A percentile compares a stretch with the other conserved stretches of the same genome.
phyloP scores from a whole-genome alignment of 2,888 invertebrate species.

The Ornithoptera alexandrae region DNA sequence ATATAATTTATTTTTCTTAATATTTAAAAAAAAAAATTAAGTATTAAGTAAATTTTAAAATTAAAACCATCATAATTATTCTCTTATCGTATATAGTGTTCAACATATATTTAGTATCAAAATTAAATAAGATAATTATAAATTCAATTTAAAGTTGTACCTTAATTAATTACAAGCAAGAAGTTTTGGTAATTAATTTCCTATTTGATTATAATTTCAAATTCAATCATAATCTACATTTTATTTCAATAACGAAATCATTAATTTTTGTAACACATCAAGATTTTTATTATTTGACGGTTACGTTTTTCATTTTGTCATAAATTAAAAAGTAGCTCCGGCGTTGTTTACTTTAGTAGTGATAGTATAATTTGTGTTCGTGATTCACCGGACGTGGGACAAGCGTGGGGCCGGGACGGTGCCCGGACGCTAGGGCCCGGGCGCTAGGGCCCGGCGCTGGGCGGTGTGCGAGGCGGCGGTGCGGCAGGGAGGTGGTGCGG shows the following conservation, averaged over 20 bases:
- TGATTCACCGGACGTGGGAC: conserved; percentile 75
- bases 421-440: conserved; percentile 31
- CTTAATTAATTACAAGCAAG: too few species aligned
- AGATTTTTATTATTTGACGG: background rate
- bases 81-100: too few species aligned
- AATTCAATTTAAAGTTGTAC: too few species aligned
- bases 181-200: too few species aligned
- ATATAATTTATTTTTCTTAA: too few species aligned
- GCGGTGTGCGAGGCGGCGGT: conserved; percentile 47
- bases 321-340: background rate
- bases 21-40: too few species aligned
- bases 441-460: conserved; percentile 22
- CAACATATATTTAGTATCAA: too few species aligned
- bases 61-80: too few species aligned
- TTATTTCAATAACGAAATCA: background rate
- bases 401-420: conserved; percentile 39
- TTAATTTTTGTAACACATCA: background rate
- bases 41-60: too few species aligned
- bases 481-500: conserved; percentile 47
- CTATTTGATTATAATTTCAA: too few species aligned
- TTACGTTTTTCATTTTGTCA: background rate
- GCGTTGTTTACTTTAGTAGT: conserved; percentile 37
- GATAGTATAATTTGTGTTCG: conserved; percentile 38
- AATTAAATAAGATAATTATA: too few species aligned
- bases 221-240: background rate